These are phyloP conservation scores for Pissodes strobi DNA, from an alignment of 1,140 invertebrate genomes.

Conservation along the genomic window DNA sequence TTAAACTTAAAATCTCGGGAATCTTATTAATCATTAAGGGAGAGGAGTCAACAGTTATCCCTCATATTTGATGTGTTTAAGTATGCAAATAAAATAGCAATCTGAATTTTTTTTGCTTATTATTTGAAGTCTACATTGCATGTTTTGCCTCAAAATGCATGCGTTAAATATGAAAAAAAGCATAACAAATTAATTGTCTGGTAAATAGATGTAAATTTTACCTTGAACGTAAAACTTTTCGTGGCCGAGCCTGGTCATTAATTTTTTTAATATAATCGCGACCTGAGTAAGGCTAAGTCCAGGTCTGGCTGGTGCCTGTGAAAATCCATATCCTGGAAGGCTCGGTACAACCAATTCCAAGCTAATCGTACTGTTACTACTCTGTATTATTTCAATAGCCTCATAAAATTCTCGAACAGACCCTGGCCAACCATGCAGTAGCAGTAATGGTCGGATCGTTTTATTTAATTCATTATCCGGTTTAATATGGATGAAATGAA, in stretches of 20 bases:
- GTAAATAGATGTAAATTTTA: conserved; percentile 3
- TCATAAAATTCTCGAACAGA: conserved; percentile 86
- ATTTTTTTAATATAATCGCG: conserved; percentile 2
- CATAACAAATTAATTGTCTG: too few relatives aligned
- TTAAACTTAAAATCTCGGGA: too few relatives aligned
- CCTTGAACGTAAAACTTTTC: conserved; percentile 2
- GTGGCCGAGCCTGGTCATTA: background rate
- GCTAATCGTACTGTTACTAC: background rate
- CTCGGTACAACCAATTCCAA: conserved; percentile 2
- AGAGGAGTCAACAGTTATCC: too few relatives aligned
- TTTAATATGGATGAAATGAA: conserved; percentile 75
- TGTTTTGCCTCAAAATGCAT: too few relatives aligned
- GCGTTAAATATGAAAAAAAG: too few relatives aligned
- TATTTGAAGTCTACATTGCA: too few relatives aligned
- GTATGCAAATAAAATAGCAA: too few relatives aligned
- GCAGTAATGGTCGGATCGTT: conserved; percentile 70
- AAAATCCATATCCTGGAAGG: conserved; percentile 12
- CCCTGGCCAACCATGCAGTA: conserved; percentile 92
- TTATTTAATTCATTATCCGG: conserved; percentile 57
- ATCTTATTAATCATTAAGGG: too few relatives aligned
- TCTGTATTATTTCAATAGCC: conserved; percentile 3
- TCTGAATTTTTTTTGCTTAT: too few relatives aligned
- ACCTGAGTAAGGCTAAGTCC: background rate
- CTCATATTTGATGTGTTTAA: too few relatives aligned
- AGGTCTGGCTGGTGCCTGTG: background rate